Base-by-base conservation (phyloP, 1,140 invertebrate species). In the Neodiprion virginianus region DNA sequence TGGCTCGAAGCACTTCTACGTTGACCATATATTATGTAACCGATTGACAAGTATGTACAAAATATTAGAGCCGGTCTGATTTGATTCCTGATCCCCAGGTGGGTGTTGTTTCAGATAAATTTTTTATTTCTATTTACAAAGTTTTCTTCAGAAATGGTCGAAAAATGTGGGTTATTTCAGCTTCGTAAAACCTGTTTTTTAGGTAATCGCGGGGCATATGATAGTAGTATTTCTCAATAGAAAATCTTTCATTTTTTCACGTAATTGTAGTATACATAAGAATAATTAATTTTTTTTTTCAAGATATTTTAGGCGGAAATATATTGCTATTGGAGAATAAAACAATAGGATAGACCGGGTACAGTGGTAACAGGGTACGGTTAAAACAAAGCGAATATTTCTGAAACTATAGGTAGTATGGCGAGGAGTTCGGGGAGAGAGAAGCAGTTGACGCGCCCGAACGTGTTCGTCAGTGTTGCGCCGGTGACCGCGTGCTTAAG, bases 331-430 rank as follows among this genome's bases (percentile, higher is more conserved):
- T 53, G 8, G 17, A 17, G 17, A 17, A 17, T 17, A 17, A 17
- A 17, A 17, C 17, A 17, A 17, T 65, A 65, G 61, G 61, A 7
- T 65, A 65, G 61, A 12, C 61, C 5, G 61, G 61, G 61, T 65
- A 65, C 61, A 65, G 61, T 65, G 1, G 61, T 65, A 65, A 65
- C 61, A 65, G 61, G 61, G 61, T 65, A 65, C 61, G 61, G 67
- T 69, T 69, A 12, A 69, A 69, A 69, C 40, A 69, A 69, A 8
- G 67, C n/a, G 11, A 69, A 69, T 69, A 69, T 69, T 11, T 69
- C 67, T 69, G 7, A 12, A 69, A 47, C 10, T 69, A 69, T 69
- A 12, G 17, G 40, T 12, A 8, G 40, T 69, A 69, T 14, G 40
- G 67, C 12, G 67, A 23, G 11, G 53, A 8, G 11, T 61, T n/a